Conservation (phyloP, 2,797 vertebrate species). For the Crocodylus rhombifer region DNA sequence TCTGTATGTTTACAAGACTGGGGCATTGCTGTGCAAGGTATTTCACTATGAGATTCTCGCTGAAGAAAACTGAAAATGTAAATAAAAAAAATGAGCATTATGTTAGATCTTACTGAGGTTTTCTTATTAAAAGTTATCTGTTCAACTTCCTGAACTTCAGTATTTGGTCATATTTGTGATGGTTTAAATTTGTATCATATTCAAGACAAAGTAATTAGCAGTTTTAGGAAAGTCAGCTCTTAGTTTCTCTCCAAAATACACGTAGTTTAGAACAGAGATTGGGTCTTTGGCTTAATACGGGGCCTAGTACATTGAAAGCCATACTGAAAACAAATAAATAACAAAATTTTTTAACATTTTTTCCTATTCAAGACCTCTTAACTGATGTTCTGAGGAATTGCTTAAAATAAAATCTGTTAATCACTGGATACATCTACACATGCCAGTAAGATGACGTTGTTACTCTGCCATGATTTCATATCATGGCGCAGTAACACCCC, state of each 20-base stretch:
- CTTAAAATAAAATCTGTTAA: no score
- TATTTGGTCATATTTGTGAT: neutral
- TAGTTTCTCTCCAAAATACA: neutral
- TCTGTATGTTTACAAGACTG: neutral
- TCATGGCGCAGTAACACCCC: no score
- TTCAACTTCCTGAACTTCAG: neutral
- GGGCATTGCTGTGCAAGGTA: neutral
- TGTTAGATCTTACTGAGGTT: neutral
- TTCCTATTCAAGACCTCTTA: neutral
- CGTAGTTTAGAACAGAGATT: neutral
- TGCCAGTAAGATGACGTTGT: no score
- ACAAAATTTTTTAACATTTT: neutral
- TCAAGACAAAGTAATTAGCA: neutral
- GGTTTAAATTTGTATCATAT: neutral
- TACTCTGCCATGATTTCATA: no score
- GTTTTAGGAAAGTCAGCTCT: neutral
- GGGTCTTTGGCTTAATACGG: neutral
- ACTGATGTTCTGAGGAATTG: neutral
- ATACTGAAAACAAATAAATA: neutral
- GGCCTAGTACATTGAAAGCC: neutral
- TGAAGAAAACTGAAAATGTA: neutral
- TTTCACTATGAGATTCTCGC: neutral
- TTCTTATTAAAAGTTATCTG: neutral
- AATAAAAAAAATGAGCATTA: neutral
- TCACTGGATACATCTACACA: no score